Conservation (phyloP, 2,888 invertebrate genomes). For the Sabellastarte sp. region DNA sequence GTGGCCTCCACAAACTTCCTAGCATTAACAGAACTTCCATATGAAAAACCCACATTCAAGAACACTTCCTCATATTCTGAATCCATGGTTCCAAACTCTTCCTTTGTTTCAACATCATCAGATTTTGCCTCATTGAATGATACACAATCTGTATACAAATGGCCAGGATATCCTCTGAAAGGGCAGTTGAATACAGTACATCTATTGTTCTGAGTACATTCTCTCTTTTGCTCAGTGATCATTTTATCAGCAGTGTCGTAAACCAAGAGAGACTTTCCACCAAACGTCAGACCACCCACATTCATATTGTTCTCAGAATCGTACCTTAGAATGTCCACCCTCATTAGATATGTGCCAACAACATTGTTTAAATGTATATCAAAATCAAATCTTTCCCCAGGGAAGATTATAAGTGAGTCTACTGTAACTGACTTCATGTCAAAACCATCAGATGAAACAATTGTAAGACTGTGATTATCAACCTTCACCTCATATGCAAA, state of each 20-base stretch:
- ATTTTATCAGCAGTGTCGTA: background rate
- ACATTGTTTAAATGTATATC: background rate
- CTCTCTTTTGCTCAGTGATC: background rate
- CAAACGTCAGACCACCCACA: background rate
- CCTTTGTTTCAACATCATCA: background rate
- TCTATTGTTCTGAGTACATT: background rate
- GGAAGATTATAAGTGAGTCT: background rate
- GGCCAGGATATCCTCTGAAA: background rate
- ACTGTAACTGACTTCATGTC: background rate
- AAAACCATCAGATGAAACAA: background rate
- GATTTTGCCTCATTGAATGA: background rate
- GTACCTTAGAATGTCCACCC: background rate
- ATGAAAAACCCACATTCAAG: background rate
- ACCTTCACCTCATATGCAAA: background rate
- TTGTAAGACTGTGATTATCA: background rate
- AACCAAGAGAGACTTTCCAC: background rate
- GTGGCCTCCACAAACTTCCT: background rate
- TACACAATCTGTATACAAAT: background rate
- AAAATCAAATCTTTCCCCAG: slow-evolving; percentile 1
- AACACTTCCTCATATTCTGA: background rate
- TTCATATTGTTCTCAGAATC: background rate
- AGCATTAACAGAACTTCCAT: background rate
- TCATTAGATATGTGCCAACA: background rate
- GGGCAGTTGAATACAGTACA: slow-evolving; percentile 2
- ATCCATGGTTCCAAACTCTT: background rate